Base-by-base conservation (phyloP, 2,888 invertebrate species). In the Drosophila paucipuncta region DNA sequence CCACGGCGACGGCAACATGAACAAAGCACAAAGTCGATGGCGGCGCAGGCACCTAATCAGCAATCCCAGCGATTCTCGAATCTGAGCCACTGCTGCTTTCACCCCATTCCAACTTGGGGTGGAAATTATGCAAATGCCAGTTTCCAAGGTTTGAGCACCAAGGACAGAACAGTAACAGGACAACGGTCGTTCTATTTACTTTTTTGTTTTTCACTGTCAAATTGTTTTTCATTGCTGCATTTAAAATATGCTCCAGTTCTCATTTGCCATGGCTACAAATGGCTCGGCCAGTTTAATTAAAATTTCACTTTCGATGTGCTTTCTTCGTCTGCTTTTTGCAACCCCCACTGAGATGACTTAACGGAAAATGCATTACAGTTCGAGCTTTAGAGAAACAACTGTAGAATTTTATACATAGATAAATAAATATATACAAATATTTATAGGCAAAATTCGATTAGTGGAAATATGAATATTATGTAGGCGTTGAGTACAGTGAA, bases 191-290 rank as follows among this genome's bases (percentile, higher is more conserved):
- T 50, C 41, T 66, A 57, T 57, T 35, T 55, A 1, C 4, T 41
- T 13, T 13, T 22, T 41, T 41, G n/a, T 58, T 60, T 35, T 47
- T 52, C 53, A 35, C 66, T 73, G 77, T 65, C 83, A 89, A 90
- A 86, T 86, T 83, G 89, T 89, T 86, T 90, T 89, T 81, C 91
- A 89, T 86, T 89, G 89, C 86, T 86, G 91, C 86, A 86, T 89
- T 86, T 78, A 78, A 86, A 91, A 89, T 87, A 87, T 91, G 91
- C 78, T 91, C 77, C 78, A 78, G 72, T 82, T 83, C 67, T 64
- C 82, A 82, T 79, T 78, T 70, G 64, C 71, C 75, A 75, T 82
- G 68, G 67, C 78, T 66, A 68, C 80, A 80, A 80, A 80, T 80
- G 80, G 60, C 55, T 53, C 58, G 66, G 60, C 70, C 78, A 84